Evolutionary conservation across 2,888 invertebrate genomes (phyloP).

Genomic region (Nysson spinosus): DNA sequence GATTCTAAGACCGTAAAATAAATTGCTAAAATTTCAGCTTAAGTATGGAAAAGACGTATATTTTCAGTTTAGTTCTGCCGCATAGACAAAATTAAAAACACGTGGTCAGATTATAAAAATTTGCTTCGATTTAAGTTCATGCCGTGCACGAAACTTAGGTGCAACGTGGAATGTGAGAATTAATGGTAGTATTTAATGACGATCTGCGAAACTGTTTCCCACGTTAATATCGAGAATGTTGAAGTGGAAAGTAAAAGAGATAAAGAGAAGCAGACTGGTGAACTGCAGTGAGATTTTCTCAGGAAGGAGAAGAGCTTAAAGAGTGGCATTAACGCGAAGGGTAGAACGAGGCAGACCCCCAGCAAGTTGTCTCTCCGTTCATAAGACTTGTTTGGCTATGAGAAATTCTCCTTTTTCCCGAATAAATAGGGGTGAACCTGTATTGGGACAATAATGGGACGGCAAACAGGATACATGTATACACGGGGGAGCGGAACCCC

Average conservation of each 20-base stretch:
- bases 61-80: too few relatives aligned
- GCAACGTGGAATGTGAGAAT: not conserved
- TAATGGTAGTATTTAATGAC: conserved; percentile 17
- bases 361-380: conserved; percentile 65
- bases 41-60: too few relatives aligned
- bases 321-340: conserved; percentile 55
- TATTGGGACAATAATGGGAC: conserved; percentile 71
- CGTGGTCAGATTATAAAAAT: too few relatives aligned
- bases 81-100: too few relatives aligned
- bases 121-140: not conserved
- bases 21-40: too few relatives aligned
- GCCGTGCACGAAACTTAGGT: too few relatives aligned
- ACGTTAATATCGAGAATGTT: conserved; percentile 74
- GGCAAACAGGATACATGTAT: conserved; percentile 45
- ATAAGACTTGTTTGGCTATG: conserved; percentile 70
- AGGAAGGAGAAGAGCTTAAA: conserved; percentile 59
- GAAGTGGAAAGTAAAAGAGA: too few relatives aligned
- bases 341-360: conserved; percentile 71
- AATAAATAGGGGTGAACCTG: conserved; percentile 74
- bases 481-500: conserved; percentile 47
- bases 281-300: conserved; percentile 66
- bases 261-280: too few relatives aligned
- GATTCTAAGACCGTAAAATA: too few relatives aligned
- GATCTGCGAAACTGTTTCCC: conserved; percentile 66
- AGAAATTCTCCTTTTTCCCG: conserved; percentile 71